Evolutionary conservation across 1,140 invertebrate genomes (phyloP).

Genomic region (Zaprionus nigranus): DNA sequence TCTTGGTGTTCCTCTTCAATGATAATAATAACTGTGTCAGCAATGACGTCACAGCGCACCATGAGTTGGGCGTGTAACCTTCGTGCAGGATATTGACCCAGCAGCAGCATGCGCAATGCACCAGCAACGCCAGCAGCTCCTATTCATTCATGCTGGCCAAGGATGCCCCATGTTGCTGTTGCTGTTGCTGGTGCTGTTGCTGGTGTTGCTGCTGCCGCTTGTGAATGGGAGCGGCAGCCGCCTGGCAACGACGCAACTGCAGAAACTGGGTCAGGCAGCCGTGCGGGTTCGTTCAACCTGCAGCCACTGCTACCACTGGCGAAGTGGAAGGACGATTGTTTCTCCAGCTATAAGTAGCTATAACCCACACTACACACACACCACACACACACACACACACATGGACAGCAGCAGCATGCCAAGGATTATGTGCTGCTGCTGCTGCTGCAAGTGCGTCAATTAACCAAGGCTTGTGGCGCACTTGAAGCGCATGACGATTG

Average conservation of each 20-base stretch:
- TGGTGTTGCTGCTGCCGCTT: constrained; percentile 6
- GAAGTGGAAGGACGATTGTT: constrained; percentile 68
- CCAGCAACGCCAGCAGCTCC: constrained; percentile 24
- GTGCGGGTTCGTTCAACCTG: constrained; percentile 65
- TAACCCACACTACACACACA: not conserved
- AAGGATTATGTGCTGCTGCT: not conserved
- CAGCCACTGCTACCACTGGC: constrained; percentile 12
- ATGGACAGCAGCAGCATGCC: not conserved
- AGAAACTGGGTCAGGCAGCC: constrained; percentile 64
- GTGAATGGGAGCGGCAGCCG: constrained; percentile 57
- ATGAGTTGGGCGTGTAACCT: constrained; percentile 52
- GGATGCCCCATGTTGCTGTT: constrained; percentile 54
- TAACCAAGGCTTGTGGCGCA: not conserved
- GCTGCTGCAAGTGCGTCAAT: constrained; percentile 8
- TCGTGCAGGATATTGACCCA: constrained; percentile 73
- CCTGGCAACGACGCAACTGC: constrained; percentile 33
- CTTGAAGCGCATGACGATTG: constrained; percentile 4
- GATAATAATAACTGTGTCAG: constrained; percentile 62
- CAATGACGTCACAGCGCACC: constrained; percentile 63
- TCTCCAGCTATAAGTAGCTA: constrained; percentile 53
- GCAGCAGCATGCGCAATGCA: constrained; percentile 71
- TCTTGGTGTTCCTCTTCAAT: not conserved
- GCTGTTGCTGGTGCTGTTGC: constrained; percentile 3
- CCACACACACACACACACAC: constrained; percentile 2
- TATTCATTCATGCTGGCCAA: constrained; percentile 67